phyloP scores from a whole-genome alignment of 2,888 invertebrate species.

The Meiosimyza platycephala region DNA sequence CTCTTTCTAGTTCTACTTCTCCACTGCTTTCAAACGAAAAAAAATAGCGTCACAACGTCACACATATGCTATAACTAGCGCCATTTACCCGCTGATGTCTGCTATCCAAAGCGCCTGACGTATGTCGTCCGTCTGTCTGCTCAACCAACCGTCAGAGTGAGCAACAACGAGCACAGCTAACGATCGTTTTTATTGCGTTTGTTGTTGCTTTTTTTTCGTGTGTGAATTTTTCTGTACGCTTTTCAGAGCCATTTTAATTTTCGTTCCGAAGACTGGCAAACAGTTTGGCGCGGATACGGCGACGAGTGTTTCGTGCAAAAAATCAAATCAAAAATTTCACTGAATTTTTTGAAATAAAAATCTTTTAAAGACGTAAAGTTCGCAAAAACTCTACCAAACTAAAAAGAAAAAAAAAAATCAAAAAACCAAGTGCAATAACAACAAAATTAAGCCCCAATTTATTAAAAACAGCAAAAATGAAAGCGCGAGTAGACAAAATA shows the following conservation, averaged over 20 bases:
- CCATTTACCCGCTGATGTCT: neutral
- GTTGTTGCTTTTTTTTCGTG: neutral
- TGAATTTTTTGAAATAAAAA: conserved; percentile 22
- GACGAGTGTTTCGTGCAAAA: conserved; percentile 35
- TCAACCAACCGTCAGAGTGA: conserved; percentile 17
- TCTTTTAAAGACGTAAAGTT: no score
- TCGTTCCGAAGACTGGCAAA: conserved; percentile 44
- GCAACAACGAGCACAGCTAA: conserved; percentile 17
- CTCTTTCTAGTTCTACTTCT: no score
- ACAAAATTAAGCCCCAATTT: neutral
- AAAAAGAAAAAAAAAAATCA: neutral
- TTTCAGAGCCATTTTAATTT: conserved; percentile 54
- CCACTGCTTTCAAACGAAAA: no score
- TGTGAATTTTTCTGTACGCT: conserved; percentile 24
- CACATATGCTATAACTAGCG: no score
- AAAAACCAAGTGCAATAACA: neutral
- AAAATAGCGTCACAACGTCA: no score
- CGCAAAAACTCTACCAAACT: neutral
- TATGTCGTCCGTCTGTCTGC: neutral
- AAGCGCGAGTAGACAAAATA: conserved; percentile 7
- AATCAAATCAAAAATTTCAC: conserved; percentile 9
- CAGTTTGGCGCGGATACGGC: conserved; percentile 54
- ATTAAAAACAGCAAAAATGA: neutral
- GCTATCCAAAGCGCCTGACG: neutral
- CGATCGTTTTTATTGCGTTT: conserved; percentile 24